phyloP scores from a whole-genome alignment of 1,140 invertebrate genomes.

The Drosophila kohkoa region DNA sequence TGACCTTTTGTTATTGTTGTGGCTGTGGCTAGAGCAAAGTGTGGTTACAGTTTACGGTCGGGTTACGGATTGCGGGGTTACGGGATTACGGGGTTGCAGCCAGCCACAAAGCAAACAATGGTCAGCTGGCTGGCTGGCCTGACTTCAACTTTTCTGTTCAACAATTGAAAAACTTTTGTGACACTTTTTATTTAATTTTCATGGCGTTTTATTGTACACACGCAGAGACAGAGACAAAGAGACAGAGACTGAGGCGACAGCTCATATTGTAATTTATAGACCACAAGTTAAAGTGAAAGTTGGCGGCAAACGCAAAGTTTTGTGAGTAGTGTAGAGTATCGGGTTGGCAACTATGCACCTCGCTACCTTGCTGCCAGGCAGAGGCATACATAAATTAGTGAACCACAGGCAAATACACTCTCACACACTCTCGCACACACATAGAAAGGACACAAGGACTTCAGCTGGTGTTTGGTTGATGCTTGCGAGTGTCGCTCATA shows the following conservation, averaged over 20 bases:
- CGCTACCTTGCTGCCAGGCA: constrained; percentile 45
- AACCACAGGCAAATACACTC: constrained; percentile 39
- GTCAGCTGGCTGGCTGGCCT: constrained; percentile 15
- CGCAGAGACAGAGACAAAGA: not conserved
- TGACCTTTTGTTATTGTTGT: constrained; percentile 43
- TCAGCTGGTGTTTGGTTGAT: constrained; percentile 15
- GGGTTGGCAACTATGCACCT: constrained; percentile 11
- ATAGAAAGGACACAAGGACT: not conserved
- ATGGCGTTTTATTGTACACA: constrained; percentile 70
- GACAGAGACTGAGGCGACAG: constrained; percentile 30
- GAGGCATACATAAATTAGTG: constrained; percentile 72
- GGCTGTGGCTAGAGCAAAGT: constrained; percentile 17
- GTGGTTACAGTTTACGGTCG: too few relatives aligned
- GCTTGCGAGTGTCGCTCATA: constrained; percentile 14
- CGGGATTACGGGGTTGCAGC: not conserved
- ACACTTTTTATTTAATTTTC: constrained; percentile 80
- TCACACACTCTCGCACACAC: not conserved
- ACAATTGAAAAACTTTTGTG: constrained; percentile 81
- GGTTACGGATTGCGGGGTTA: not conserved
- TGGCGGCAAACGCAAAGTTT: constrained; percentile 49
- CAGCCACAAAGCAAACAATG: constrained; percentile 45
- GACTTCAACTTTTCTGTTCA: constrained; percentile 59
- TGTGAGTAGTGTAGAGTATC: constrained; percentile 8
- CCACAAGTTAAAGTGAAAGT: constrained; percentile 52
- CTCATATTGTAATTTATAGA: constrained; percentile 82